phyloP scores from a whole-genome alignment of 2,113 vertebrate species.

The Scytalopus superciliaris region DNA sequence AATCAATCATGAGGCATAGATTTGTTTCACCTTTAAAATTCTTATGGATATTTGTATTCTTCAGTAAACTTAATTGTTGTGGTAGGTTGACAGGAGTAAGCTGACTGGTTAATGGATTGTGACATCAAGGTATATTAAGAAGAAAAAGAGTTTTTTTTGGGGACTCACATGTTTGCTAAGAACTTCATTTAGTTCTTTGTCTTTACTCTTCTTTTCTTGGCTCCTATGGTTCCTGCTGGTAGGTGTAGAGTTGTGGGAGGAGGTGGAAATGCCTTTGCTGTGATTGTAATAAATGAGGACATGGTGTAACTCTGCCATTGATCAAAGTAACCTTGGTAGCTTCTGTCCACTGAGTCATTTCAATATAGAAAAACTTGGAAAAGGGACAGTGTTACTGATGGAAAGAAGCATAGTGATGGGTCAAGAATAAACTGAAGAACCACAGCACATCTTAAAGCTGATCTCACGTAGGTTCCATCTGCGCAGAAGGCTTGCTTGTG shows the following conservation, averaged over 20 bases:
- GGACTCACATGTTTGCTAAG: background rate
- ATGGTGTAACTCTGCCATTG: background rate
- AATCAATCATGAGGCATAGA: background rate
- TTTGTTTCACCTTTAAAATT: background rate
- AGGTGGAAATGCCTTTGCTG: background rate
- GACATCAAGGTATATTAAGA: background rate
- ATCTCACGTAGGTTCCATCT: background rate
- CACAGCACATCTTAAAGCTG: background rate
- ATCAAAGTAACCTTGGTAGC: background rate
- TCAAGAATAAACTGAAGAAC: background rate
- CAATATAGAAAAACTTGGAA: background rate
- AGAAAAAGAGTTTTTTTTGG: background rate
- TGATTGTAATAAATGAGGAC: background rate
- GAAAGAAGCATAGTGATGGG: background rate
- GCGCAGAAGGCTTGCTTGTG: background rate
- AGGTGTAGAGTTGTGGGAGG: background rate
- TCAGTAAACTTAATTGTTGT: background rate
- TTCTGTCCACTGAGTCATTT: background rate
- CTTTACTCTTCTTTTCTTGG: background rate
- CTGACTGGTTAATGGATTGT: background rate
- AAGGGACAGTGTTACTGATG: background rate
- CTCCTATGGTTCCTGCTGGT: background rate
- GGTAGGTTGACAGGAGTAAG: background rate
- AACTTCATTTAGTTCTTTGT: background rate
- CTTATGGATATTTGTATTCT: background rate